Percentiles rank a stretch among this genome's conserved stretches.
Evolutionary conservation across 2,888 invertebrate species (phyloP).

Genomic region (Psylliodes chrysocephalus): DNA sequence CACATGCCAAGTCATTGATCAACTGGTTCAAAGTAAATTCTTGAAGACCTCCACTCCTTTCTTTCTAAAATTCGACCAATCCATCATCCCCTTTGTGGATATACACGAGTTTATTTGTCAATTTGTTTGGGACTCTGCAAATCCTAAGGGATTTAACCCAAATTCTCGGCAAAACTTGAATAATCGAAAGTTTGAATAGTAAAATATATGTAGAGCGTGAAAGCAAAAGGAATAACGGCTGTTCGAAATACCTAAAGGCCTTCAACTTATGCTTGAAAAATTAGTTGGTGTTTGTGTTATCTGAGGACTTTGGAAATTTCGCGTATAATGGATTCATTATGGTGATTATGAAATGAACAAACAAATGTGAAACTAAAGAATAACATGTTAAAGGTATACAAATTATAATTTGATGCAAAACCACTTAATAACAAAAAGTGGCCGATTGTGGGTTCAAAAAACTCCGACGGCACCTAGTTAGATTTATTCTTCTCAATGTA

Average conservation of each 20-base stretch:
- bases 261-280: slow-evolving; percentile 3
- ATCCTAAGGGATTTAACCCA: slow-evolving; percentile 10
- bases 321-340: too few relatives aligned
- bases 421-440: too few relatives aligned
- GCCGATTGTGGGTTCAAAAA: too few relatives aligned
- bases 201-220: slow-evolving; percentile 22
- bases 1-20: too few relatives aligned
- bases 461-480: too few relatives aligned
- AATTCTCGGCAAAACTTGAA: slow-evolving; percentile 9
- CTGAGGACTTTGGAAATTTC: neutral
- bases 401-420: too few relatives aligned
- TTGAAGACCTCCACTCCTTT: neutral
- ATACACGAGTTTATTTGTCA: slow-evolving; percentile 25
- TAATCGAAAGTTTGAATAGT: slow-evolving; percentile 22
- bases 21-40: too few relatives aligned
- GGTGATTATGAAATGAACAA: too few relatives aligned
- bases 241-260: slow-evolving; percentile 8
- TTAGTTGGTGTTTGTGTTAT: neutral
- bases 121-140: slow-evolving; percentile 4
- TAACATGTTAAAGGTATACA: too few relatives aligned
- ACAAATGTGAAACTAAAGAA: too few relatives aligned
- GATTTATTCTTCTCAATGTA: too few relatives aligned
- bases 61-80: slow-evolving; percentile 10
- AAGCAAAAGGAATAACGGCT: neutral
- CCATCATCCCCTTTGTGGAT: slow-evolving; percentile 20